Conservation (phyloP, 2,888 invertebrate genomes). For the Dicyrtoma fusca region DNA sequence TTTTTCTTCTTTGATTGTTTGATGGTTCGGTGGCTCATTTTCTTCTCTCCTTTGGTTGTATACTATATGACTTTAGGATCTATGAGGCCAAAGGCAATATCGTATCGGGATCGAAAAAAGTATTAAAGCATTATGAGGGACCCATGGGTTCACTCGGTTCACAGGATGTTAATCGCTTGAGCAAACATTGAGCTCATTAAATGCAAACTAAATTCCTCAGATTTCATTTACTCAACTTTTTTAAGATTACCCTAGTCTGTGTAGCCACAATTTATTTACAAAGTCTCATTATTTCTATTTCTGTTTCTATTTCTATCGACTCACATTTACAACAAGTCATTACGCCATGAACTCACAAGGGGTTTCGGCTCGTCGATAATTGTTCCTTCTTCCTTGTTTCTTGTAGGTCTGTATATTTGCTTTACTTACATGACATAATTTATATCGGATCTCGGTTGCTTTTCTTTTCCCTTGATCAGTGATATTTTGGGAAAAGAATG, state of each 20-base stretch:
- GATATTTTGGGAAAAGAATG: neutral
- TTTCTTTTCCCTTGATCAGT: no score
- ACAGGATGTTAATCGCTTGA: slow-evolving; percentile 16
- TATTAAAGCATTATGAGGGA: neutral
- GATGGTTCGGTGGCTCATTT: no score
- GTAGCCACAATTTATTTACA: neutral
- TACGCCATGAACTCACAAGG: no score
- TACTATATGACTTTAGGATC: slow-evolving; percentile 8
- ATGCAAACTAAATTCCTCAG: slow-evolving; percentile 33
- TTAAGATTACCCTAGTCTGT: slow-evolving; percentile 23
- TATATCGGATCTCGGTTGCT: neutral
- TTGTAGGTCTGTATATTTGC: neutral
- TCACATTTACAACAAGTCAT: slow-evolving; percentile 8
- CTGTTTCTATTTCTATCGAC: no score
- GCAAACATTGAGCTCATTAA: slow-evolving; percentile 32
- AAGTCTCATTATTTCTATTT: slow-evolving; percentile 32
- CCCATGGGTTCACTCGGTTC: slow-evolving; percentile 12
- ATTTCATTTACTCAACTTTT: slow-evolving; percentile 25
- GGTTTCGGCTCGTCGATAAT: neutral
- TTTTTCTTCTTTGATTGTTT: no score
- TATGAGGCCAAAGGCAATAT: slow-evolving; percentile 8
- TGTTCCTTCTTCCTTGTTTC: neutral
- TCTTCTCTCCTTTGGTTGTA: no score
- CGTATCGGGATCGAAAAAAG: no score
- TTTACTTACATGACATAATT: no score